Percentiles rank a stretch among this genome's conserved stretches.
phyloP scores from a whole-genome alignment of 2,113 vertebrate species.

The Neodon shergylaensis region DNA sequence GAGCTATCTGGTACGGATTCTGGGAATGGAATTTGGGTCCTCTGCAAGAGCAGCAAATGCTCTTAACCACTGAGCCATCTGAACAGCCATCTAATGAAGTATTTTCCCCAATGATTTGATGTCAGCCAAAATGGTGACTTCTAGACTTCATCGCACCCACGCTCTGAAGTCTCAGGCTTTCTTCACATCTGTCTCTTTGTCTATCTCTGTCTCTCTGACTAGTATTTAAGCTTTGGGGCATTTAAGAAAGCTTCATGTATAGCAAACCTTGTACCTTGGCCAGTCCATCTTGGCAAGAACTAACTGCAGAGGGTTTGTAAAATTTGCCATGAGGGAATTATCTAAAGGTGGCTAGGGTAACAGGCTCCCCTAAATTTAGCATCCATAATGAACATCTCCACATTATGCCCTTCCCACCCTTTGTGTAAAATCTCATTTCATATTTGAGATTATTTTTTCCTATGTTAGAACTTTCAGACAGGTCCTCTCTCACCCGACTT shows the following conservation, averaged over 20 bases:
- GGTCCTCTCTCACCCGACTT: constrained; percentile 11
- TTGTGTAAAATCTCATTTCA: constrained; percentile 34
- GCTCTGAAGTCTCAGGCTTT: not conserved
- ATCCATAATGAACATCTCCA: constrained; percentile 68
- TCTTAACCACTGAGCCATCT: not conserved
- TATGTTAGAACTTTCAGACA: constrained; percentile 34
- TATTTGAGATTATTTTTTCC: constrained; percentile 66
- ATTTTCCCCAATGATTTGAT: not conserved
- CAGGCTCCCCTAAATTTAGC: constrained; percentile 67
- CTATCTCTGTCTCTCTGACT: not conserved
- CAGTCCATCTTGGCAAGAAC: constrained; percentile 54
- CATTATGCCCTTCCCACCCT: constrained; percentile 48
- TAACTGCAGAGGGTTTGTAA: constrained; percentile 59
- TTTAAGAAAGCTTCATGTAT: constrained; percentile 35
- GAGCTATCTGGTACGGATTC: not conserved
- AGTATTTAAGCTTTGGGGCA: constrained; percentile 27
- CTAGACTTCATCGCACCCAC: not conserved
- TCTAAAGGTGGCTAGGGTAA: constrained; percentile 66
- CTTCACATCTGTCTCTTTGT: constrained; percentile 13
- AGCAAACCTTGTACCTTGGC: not conserved
- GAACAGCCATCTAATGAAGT: not conserved
- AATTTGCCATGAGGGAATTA: constrained; percentile 71
- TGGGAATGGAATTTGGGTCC: not conserved
- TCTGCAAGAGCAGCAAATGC: not conserved
- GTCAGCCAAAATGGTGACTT: constrained; percentile 63